Base-by-base conservation (phyloP, 2,888 invertebrate genomes). In the Temnothorax ravouxi region DNA sequence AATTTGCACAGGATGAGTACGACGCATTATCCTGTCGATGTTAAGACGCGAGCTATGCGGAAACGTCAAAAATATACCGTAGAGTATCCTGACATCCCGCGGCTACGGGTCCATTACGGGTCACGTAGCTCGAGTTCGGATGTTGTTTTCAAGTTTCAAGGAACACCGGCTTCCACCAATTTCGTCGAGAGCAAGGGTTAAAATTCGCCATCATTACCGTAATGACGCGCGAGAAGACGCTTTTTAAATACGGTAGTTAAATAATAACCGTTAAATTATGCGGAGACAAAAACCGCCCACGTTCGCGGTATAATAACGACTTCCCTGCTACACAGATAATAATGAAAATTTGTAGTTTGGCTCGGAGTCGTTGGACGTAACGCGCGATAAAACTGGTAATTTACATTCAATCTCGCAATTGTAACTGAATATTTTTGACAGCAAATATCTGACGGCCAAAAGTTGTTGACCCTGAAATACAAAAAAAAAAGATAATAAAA, bases 251-350 rank as follows among this genome's bases (percentile, higher is more conserved):
- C 54, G 15, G 54, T 67, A 66, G 15, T 29, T 54, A 29, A 54
- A 54, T 77, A 77, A 77, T 66, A 64, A 56, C 67, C 66, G n/a
- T 77, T 66, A 67, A 77, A 77, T 77, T 77, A 50, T 18, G 29
- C 54, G 9, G 56, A 44, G 77, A 79, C 67, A 67, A 79, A 67
- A 79, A 67, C 15, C n/a, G n/a, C 38, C 54, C 15, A 44, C 15
- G 15, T 61, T 75, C 34, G 34, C 47, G 15, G 29, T 67, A 15
- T 64, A 64, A 67, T 29, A 25, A 54, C n/a, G 15, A 56, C 21
- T 67, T 76, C 47, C 75, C 34, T 38, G 9, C 13, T 54, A 3
- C 44, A 25, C 15, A 21, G 29, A 6, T 21, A 34, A 25, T 79
- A 79, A 56, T 44, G 67, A 44, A 61, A 79, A 79, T 41, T 77